phyloP scores from a whole-genome alignment of 2,113 vertebrate species.

The Rhinoptilus africanus region DNA sequence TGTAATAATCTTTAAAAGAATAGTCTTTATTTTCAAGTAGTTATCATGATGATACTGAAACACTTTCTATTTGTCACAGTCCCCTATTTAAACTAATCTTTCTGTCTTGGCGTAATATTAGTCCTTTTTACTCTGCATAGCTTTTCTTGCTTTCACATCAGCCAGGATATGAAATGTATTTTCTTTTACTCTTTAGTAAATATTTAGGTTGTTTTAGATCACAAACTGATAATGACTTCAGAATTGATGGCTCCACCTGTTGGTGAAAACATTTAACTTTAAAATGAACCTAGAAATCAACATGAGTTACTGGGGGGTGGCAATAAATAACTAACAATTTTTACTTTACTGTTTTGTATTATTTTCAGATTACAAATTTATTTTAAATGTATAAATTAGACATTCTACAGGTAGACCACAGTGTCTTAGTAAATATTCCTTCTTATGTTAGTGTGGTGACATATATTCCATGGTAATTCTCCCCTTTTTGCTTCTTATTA shows the following conservation, averaged over 20 bases:
- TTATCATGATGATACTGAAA: neutral
- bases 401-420: neutral
- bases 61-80: neutral
- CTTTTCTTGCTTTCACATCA: neutral
- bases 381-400: neutral
- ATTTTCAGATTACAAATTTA: neutral
- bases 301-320: neutral
- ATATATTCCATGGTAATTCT: neutral
- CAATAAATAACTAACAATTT: neutral
- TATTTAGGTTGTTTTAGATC: neutral
- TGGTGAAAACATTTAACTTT: neutral
- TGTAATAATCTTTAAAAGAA: neutral
- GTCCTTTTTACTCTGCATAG: neutral
- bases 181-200: neutral
- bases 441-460: neutral
- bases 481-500: neutral
- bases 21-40: neutral
- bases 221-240: neutral
- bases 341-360: neutral
- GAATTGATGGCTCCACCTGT: constrained; percentile 20
- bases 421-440: neutral
- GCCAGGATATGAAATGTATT: neutral
- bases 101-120: neutral
- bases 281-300: neutral
- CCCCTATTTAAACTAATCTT: neutral